Percentiles rank a stretch among this genome's conserved stretches.
Evolutionary conservation across 2,888 invertebrate species (phyloP).

Genomic region (Thera obeliscata): DNA sequence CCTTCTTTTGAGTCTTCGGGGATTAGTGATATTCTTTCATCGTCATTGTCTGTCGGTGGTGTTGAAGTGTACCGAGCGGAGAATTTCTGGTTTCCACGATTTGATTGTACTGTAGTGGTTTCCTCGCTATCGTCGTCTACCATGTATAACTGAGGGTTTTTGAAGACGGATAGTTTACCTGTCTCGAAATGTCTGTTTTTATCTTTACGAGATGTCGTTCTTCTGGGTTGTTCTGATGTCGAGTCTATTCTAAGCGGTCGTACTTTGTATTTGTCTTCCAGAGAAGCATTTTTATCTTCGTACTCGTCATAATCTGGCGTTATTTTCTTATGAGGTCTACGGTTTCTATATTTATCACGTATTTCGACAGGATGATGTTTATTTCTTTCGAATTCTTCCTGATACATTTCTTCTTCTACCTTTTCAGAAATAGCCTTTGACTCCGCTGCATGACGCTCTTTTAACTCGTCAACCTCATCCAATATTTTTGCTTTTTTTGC

Average conservation of each 20-base stretch:
- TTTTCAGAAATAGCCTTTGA: constrained; percentile 68
- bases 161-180: constrained; percentile 71
- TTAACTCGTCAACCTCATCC: constrained; percentile 70
- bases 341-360: constrained; percentile 55
- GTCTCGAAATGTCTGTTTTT: constrained; percentile 48
- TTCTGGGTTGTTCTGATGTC: constrained; percentile 41
- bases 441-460: constrained; percentile 70
- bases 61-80: constrained; percentile 49
- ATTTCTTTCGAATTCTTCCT: constrained; percentile 55
- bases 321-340: constrained; percentile 33
- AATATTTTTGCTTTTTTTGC: constrained; percentile 69
- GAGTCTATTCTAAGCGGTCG: constrained; percentile 41
- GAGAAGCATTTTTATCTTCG: constrained; percentile 52
- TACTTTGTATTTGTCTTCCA: constrained; percentile 63
- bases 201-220: constrained; percentile 39
- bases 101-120: constrained; percentile 34
- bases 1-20: constrained; percentile 60
- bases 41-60: constrained; percentile 40
- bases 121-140: constrained; percentile 59
- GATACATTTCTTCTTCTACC: constrained; percentile 68
- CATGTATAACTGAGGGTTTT: constrained; percentile 66
- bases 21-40: constrained; percentile 67
- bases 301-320: constrained; percentile 67
- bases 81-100: constrained; percentile 43
- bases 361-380: constrained; percentile 30